Conservation (phyloP, 2,888 invertebrate species). For the Halictus ligatus region DNA sequence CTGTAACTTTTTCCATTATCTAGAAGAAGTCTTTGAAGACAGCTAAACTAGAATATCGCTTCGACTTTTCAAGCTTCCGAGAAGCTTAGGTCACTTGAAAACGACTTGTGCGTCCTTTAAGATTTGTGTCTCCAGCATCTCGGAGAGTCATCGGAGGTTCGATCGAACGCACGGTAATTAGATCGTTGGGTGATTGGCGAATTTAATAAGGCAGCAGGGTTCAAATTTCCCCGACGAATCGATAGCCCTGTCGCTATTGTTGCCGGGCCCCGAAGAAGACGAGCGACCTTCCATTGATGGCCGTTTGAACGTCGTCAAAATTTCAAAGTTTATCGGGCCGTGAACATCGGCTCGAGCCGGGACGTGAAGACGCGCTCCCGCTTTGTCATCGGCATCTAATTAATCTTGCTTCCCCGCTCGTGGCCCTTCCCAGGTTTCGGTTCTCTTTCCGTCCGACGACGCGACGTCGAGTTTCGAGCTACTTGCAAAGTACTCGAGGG, state of each 20-base stretch:
- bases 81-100: too few relatives aligned
- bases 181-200: neutral
- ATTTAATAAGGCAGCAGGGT: conserved; percentile 30
- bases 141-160: neutral
- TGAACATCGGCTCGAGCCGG: conserved; percentile 53
- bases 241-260: conserved; percentile 51
- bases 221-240: conserved; percentile 32
- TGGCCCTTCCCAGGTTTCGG: conserved; percentile 36
- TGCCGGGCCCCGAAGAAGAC: conserved; percentile 17
- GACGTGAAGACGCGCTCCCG: conserved; percentile 46
- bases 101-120: too few relatives aligned
- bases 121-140: too few relatives aligned
- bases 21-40: too few relatives aligned
- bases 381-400: conserved; percentile 74
- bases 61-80: too few relatives aligned
- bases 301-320: conserved; percentile 54
- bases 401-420: conserved; percentile 66
- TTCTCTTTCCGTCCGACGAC: conserved; percentile 48
- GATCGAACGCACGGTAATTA: neutral
- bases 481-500: conserved; percentile 74
- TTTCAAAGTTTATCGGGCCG: conserved; percentile 61
- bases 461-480: conserved; percentile 64
- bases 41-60: too few relatives aligned
- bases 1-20: too few relatives aligned
- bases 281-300: conserved; percentile 8